Evolutionary conservation across 1,140 invertebrate genomes (phyloP), one percentile per base, ranked within the genome.

Genomic region (Lamellibrachia luymesi): DNA sequence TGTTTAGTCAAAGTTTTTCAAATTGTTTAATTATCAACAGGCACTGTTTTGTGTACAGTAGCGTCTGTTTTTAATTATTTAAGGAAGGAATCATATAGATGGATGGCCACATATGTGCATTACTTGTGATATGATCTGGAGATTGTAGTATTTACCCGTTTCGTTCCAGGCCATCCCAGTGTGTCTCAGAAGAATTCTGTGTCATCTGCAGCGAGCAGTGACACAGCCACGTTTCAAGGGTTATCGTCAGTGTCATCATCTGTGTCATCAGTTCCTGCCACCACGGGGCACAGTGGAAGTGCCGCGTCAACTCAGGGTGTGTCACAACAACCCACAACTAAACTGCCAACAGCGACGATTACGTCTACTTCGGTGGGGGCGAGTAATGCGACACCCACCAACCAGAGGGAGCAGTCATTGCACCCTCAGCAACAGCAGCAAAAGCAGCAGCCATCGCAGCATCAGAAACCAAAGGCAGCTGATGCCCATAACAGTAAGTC

Each of bases 391-490:
- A 91, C 92, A 51, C 49, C 38, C 89, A 38, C 90, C n/a, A 93
- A 52, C 25, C 90, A 27, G 90, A 56, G 90, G 93, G 64, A 50
- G 51, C 90, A 38, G 7, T 91, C 50, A 91, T 93, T 49, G 38
- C 89, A 89, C 50, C 91, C 49, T 38, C 94, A 93, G 80, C 92
- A 13, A 51, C 91, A 10, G 22, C 52, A 90, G 52, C 91, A 92
- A 90, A 91, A 27, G 50, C 93, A 13, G 64, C 91, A 10, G 22
- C 52, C 94, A 90, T 90, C 93, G 92, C 92, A 51, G 50, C 92
- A 93, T 2, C 92, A 92, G 27, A 27, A 38, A 51, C 50, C 51
- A 51, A 51, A 92, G 51, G 92, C 51, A 8, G 51, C 51, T 50
- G 92, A 51, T 25, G 6, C 64, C 22, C 51, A 51, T 50, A 51